Evolutionary conservation across 2,888 invertebrate genomes (phyloP), one percentile per base, ranked within the genome.

Genomic region (Habrosyne pyritoides): DNA sequence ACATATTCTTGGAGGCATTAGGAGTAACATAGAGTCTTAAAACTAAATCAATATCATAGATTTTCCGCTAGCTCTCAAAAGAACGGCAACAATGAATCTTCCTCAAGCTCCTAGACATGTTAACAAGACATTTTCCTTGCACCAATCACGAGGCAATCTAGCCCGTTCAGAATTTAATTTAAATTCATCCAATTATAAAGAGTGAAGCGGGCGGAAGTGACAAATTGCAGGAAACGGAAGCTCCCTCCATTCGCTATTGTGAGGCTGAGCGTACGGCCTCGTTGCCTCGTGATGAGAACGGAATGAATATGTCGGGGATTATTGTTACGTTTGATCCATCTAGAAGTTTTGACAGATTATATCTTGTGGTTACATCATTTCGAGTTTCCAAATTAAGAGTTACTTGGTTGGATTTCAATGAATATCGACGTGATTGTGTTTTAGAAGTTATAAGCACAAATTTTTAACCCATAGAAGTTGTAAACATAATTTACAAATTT

Each of bases 141-240:
- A 55, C 68, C 66, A 69, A 72, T 78, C 61, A 69, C 57, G 58
- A 64, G 53, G 63, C 56, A 63, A 67, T 66, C 63, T 61, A 42
- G 42, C 7, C 59, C 30, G 59, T 71, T 71, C 57, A 56, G 63
- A 73, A 78, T 72, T 75, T 67, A 77, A 75, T 75, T 76, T 69
- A 67, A 79, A 69, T 71, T 64, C 65, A 61, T 66, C 70, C 77
- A 76, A 76, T 78, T 78, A 69, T 67, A 70, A 65, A 66, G 68
- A 60, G 58, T 53, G 54, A 55, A 63, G 60, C 58, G 66, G 57
- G 53, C 63, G 73, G 68, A 71, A 63, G 72, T 78, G 73, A 76
- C 75, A 76, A 75, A 79, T 75, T 79, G 76, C 73, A 66, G 70
- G 68, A 71, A 69, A 60, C 66, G 71, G 70, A 66, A 69, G 67